Base-by-base conservation (phyloP, 2,888 invertebrate species). In the Acanthoscelides obtectus region DNA sequence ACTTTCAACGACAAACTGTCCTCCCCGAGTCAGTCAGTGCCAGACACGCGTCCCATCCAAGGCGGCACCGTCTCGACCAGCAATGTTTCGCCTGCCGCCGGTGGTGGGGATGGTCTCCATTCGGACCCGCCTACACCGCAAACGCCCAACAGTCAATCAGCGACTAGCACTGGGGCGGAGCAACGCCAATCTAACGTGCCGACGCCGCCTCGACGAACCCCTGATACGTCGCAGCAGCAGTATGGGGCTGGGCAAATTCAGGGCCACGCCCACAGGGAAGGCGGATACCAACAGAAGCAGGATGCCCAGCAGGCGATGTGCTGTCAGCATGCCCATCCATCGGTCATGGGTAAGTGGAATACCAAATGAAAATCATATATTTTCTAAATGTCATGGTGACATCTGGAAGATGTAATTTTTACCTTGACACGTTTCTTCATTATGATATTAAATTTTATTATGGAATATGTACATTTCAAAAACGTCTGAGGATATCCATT, bases 51-150 rank as follows among this genome's bases (percentile, higher is more conserved):
- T 78, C 94, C 94, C 0, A 94, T 94, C 73, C 94, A 95, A 83
- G 94, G 94, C 4, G 94, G 94, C 0, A 92, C 94, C 0, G 93
- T 95, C 12, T 94, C 94, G 77, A 94, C 94, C 0, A 94, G 94
- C 82, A 92, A 93, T 79, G 93, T 93, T 64, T 92, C 93, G 68
- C 91, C 93, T 0, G 86, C 88, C 2, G 66, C 20, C 22, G 66
- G 66, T 17, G 66, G 66, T 2, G 45, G 5, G 3, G 91, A 91
- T 74, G 89, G 90, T 0, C 89, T 90, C 27, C 84, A 87, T 66
- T 89, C 89, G 0, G 88, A 86, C 75, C 88, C 89, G 77, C 88
- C 89, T 2, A 84, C 86, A 71, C 81, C 85, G 64, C 45, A 45
- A 17, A 45, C 45, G 12, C 45, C 45, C 12, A 45, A 45, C 17